These are phyloP conservation scores for Decapterus maruadsi DNA, from an alignment of 2,797 vertebrate species.

Conservation along the genomic window DNA sequence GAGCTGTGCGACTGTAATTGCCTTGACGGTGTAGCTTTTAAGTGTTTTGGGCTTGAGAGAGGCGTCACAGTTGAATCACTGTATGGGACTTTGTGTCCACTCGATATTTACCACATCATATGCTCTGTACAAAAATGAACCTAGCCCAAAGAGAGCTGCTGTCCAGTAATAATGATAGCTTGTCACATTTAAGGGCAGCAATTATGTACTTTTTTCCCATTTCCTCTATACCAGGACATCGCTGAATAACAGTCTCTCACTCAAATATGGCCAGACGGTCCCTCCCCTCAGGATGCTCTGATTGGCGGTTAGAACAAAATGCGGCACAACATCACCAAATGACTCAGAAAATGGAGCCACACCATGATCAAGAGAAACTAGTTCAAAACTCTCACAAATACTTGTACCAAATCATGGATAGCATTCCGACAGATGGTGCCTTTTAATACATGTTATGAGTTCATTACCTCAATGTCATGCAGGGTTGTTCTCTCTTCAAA, in stretches of 20 bases:
- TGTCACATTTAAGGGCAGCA: conserved; percentile 60
- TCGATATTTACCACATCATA: conserved; percentile 56
- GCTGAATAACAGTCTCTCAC: conserved; percentile 48
- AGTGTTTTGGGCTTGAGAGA: conserved; percentile 42
- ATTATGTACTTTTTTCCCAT: conserved; percentile 67
- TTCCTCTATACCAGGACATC: conserved; percentile 49
- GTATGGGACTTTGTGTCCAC: conserved; percentile 55
- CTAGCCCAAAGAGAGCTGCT: conserved; percentile 49
- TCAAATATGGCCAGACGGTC: conserved; percentile 38
- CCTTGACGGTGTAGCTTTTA: conserved; percentile 44
- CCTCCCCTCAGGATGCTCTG: conserved; percentile 37
- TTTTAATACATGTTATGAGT: conserved; percentile 62
- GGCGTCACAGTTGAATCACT: conserved; percentile 27
- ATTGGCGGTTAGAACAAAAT: conserved; percentile 37
- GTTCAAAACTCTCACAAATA: conserved; percentile 45
- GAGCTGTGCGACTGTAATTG: conserved; percentile 57
- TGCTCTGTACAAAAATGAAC: conserved; percentile 39
- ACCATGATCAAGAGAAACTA: conserved; percentile 21
- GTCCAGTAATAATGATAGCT: conserved; percentile 66
- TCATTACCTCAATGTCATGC: conserved; percentile 67
- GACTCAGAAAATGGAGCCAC: conserved; percentile 12
- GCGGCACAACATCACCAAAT: conserved; percentile 18
- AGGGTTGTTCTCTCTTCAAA: conserved; percentile 45
- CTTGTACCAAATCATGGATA: conserved; percentile 40
- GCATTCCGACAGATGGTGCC: conserved; percentile 60